Evolutionary conservation across 2,888 invertebrate genomes (phyloP).

Genomic region (Fabriciana adippe): DNA sequence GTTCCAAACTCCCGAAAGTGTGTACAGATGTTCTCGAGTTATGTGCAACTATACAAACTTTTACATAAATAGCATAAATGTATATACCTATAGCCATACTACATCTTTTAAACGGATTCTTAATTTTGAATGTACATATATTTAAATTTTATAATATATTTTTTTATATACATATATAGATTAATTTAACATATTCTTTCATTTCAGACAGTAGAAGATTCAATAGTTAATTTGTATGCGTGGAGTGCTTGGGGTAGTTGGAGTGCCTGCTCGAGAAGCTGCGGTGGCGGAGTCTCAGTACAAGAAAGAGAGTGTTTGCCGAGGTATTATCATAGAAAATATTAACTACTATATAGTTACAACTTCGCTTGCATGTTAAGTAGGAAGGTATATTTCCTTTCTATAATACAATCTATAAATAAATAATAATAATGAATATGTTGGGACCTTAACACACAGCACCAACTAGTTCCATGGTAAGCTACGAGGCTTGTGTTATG

Average conservation of each 20-base stretch:
- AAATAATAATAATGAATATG: too few species aligned
- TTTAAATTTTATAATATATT: not conserved
- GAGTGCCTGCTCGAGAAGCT: slow-evolving; percentile 88
- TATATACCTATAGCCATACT: too few species aligned
- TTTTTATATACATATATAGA: not conserved
- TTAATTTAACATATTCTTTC: not conserved
- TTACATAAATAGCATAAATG: too few species aligned
- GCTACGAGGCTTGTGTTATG: too few species aligned
- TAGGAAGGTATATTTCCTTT: too few species aligned
- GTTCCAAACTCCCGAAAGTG: too few species aligned
- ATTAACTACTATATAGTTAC: not conserved
- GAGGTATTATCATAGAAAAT: slow-evolving; percentile 50
- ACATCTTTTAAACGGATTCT: not conserved
- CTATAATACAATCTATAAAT: too few species aligned
- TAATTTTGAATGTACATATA: not conserved
- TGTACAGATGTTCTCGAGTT: too few species aligned
- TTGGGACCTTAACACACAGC: too few species aligned
- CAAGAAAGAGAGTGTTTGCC: slow-evolving; percentile 86
- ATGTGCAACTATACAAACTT: too few species aligned
- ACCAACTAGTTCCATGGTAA: too few species aligned
- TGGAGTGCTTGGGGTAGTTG: slow-evolving; percentile 89
- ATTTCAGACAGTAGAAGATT: slow-evolving; percentile 43
- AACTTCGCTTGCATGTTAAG: not conserved
- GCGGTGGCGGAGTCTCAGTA: slow-evolving; percentile 88
- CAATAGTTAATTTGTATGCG: slow-evolving; percentile 48